phyloP scores from a whole-genome alignment of 2,113 vertebrate species.

The human region GRCh38 chr1:42083501-42084000 shows the following conservation, averaged over 20 bases:
- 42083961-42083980: background rate
- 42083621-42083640: background rate
- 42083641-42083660: background rate
- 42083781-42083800: background rate
- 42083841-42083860: background rate
- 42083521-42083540: background rate
- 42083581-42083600: background rate
- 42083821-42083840: background rate
- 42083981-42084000: background rate
- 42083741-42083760: background rate
- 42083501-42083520: background rate
- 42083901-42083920: background rate
- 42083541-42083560: background rate
- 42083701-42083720: too few species aligned
- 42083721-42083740: background rate
- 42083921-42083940: background rate
- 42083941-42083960: background rate
- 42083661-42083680: background rate
- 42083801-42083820: background rate
- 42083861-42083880: too few species aligned
- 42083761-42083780: background rate
- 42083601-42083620: background rate
- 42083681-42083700: background rate
- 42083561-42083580: background rate
- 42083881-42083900: background rate